Base-by-base conservation (phyloP, 2,797 vertebrate genomes). In the Xyrichtys novacula region DNA sequence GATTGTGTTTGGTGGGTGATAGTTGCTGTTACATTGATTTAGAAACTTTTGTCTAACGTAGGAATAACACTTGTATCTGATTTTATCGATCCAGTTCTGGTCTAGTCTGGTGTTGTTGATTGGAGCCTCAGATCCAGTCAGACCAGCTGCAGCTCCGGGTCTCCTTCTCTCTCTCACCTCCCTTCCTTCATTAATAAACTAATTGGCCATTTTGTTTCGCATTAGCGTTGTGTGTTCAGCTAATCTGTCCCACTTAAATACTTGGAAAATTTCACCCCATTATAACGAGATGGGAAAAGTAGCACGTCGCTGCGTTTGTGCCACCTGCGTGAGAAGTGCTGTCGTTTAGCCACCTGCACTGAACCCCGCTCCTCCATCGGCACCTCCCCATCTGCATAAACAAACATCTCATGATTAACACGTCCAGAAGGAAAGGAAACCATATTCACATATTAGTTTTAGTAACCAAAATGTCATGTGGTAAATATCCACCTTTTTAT, bases 211-310 rank as follows among this genome's bases (percentile, higher is more conserved):
- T 92, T 93, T 88, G 92, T 88, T 91, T 91, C 85, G 80, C 93
- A 93, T 95, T 94, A 94, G 92, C 22, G 25, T 26, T 90, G 94
- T 95, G 94, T 94, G 94, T 82, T 94, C 92, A 92, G 84, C 90
- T 96, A 95, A 96, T 94, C 91, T 91, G 36, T 88, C 74, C 76
- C 65, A 65, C 61, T 89, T 79, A 74, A 64, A 91, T 76, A 93
- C 77, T 88, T 92, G 94, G 82, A 86, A 83, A 75, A 89, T 95
- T 92, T 96, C 95, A 93, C 94, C 85, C 89, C 44, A 64, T 79
- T 70, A 78, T 93, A 95, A 95, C 71, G 91, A 95, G 90, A 89
- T 90, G 95, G 89, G 86, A 93, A 93, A 95, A 95, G 83, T 95
- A 82, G 87, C 95, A 95, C 91, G 52, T 86, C 63, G 43, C 74